Evolutionary conservation across 2,888 invertebrate species (phyloP).

Genomic region (Orthosia cruda): DNA sequence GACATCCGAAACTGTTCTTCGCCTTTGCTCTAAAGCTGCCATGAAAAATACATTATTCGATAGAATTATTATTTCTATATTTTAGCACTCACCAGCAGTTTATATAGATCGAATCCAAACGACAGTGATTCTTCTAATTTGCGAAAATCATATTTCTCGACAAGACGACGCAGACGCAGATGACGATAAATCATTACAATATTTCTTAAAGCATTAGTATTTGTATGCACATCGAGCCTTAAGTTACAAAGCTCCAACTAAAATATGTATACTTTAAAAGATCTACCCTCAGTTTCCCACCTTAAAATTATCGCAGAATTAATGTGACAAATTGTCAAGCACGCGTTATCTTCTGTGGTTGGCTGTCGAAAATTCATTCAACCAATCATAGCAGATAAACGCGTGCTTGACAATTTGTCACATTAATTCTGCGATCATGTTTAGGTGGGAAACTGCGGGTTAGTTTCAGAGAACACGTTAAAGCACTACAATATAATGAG

Average conservation of each 20-base stretch:
- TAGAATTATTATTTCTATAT: neutral
- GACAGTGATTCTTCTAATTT: conserved; percentile 37
- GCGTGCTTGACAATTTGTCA: too few relatives aligned
- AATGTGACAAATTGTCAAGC: too few relatives aligned
- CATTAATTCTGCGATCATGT: too few relatives aligned
- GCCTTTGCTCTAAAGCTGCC: neutral
- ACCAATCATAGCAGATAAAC: too few relatives aligned
- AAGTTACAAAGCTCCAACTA: conserved; percentile 17
- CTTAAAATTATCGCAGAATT: too few relatives aligned
- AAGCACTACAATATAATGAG: too few relatives aligned
- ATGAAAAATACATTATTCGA: conserved; percentile 23
- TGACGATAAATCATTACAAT: conserved; percentile 38
- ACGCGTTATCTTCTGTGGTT: too few relatives aligned
- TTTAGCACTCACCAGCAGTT: conserved; percentile 6
- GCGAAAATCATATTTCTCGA: conserved; percentile 43
- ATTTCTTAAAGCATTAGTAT: conserved; percentile 30
- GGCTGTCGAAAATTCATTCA: too few relatives aligned
- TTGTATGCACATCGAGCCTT: conserved; percentile 29
- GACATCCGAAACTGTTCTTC: neutral
- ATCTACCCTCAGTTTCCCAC: too few relatives aligned
- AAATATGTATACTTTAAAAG: conserved; percentile 29
- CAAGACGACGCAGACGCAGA: conserved; percentile 10
- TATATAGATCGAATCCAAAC: conserved; percentile 4
- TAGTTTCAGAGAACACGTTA: too few relatives aligned
- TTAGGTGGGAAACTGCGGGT: too few relatives aligned